A percentile compares a stretch with the other conserved stretches of the same genome.
These are phyloP conservation scores for Parus major DNA, from an alignment of 2,113 vertebrate genomes.

Conservation along the genomic window DNA sequence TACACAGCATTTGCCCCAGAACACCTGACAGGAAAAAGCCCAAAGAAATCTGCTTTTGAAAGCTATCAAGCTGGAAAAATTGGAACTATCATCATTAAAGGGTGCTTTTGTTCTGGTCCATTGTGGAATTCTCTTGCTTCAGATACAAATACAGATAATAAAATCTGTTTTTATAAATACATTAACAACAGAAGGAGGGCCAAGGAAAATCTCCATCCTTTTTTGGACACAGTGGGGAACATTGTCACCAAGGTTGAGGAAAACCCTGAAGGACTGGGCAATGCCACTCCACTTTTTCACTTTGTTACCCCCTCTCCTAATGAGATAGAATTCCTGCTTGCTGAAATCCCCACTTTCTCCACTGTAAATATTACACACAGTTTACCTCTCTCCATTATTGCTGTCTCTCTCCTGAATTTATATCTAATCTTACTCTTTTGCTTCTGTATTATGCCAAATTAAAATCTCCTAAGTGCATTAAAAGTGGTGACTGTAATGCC, in stretches of 20 bases:
- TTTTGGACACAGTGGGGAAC: not conserved
- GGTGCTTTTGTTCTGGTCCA: not conserved
- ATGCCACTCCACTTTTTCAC: not conserved
- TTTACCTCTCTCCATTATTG: not conserved
- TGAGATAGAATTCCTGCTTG: not conserved
- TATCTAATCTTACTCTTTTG: not conserved
- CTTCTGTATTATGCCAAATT: not conserved
- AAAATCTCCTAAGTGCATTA: conserved; percentile 26
- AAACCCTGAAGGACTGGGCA: not conserved
- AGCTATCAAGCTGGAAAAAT: not conserved
- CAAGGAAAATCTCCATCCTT: not conserved
- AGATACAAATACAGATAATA: not conserved
- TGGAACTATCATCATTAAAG: not conserved
- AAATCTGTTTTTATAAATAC: not conserved
- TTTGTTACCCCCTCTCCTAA: not conserved
- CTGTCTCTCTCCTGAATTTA: not conserved
- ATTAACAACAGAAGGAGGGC: not conserved
- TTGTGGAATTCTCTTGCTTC: not conserved
- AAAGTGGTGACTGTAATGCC: conserved; percentile 43
- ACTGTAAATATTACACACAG: not conserved
- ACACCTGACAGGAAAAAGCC: not conserved
- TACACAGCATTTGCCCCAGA: not conserved
- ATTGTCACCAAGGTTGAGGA: not conserved
- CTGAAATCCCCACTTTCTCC: not conserved
- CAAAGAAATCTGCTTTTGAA: not conserved